Base-by-base conservation (phyloP, 2,113 vertebrate genomes). In the Megaceryle torquata region DNA sequence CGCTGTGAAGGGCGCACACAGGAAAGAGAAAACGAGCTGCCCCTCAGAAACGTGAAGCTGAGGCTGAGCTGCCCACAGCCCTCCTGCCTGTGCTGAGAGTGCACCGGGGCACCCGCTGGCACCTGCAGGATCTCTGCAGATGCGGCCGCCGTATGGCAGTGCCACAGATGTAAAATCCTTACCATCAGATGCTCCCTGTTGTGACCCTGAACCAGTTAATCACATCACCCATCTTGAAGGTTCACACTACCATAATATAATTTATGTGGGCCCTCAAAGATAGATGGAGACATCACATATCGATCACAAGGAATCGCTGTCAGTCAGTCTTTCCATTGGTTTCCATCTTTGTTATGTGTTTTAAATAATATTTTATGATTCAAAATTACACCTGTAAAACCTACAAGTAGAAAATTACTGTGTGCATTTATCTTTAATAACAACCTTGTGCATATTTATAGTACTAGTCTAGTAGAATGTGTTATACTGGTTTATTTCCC, bases 381-480 rank as follows among this genome's bases (percentile, higher is more conserved):
- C 91, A 89, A 94, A 97, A 97, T 96, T 95, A 95, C 82, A 96
- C 93, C 94, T 94, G 89, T 92, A 96, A 93, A 96, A 88, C 67
- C 77, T 67, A 51, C 91, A 96, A 96, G 96, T 94, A 96, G 96
- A 97, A 97, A 97, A 97, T 94, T 96, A 94, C 93, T 87, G 88
- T 96, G 96, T 96, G 88, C 92, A 92, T 96, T 97, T 95, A 96
- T 92, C 92, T 96, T 96, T 96, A 96, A 97, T 97, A 96, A 95
- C 91, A 97, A 94, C 88, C 78, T 90, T 96, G 92, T 75, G 65
- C 88, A 33, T 95, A 94, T 96, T 94, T 94, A 88, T 91, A 95
- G 91, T 88, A 90, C 91, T 93, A 92, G 88, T 94, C 81, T 94
- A 94, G 93, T 85, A 79, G 71, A 95, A 86, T 50, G 39, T 91